phyloP scores from a whole-genome alignment of 1,140 invertebrate genomes.

The Macrobrachium rosenbergii region DNA sequence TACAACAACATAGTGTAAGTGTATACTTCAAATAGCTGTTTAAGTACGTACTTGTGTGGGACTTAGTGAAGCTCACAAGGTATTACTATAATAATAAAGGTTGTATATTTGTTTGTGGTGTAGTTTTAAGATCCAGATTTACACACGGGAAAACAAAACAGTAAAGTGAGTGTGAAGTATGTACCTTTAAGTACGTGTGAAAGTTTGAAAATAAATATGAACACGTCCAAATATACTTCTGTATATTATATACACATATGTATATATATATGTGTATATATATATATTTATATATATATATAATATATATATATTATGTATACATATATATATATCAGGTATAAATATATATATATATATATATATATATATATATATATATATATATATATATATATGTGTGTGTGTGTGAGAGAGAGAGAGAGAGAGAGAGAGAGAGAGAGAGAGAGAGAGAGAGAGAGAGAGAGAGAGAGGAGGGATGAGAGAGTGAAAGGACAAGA shows the following conservation, averaged over 20 bases:
- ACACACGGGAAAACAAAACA: no score
- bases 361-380: constrained; percentile 3
- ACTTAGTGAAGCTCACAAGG: no score
- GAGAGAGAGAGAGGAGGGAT: no score
- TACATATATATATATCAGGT: constrained; percentile 7
- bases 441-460: no score
- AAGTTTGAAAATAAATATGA: background rate
- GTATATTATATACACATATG: background rate
- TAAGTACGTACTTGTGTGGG: no score
- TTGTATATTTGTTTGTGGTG: no score
- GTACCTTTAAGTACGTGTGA: background rate
- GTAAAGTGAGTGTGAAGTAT: background rate
- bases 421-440: no score
- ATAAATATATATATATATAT: constrained; percentile 10
- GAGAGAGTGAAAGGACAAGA: background rate
- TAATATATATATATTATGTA: background rate
- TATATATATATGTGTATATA: constrained; percentile 5
- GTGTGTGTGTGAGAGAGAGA: no score
- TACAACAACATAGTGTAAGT: no score
- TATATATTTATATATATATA: background rate
- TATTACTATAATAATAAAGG: no score
- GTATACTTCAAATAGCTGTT: no score
- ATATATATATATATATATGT: background rate
- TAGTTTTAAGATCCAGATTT: no score
- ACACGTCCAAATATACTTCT: background rate